Base-by-base conservation (phyloP, 2,113 vertebrate genomes). In the Trematomus loennbergii region DNA sequence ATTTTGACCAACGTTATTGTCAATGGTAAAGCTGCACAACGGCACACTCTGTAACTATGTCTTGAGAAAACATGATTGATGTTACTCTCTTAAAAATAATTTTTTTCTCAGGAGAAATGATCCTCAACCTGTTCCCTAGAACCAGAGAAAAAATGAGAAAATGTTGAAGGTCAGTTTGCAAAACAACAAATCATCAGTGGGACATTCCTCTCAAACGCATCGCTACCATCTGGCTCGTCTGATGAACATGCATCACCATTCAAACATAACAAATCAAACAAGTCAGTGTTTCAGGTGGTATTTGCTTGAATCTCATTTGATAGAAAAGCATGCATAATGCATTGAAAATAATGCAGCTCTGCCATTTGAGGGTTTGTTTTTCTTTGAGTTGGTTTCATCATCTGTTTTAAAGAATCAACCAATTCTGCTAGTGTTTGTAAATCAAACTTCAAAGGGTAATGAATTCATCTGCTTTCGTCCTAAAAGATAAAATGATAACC, bases 401-500 rank as follows among this genome's bases (percentile, higher is more conserved):
- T 69, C 16, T 65, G 61, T 57, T 78, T 55, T 18, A 61, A 81
- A 73, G 11, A 54, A 48, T 17, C 54, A 72, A 59, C 12, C 13
- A 48, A 11, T 59, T 68, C 12, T 73, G 29, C 75, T 12, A 79
- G 48, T 72, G 46, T 81, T 72, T 79, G 43, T 58, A 61, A 74
- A 40, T 71, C 54, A 76, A 69, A 20, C 52, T 48, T 74, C 57
- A 68, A 65, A 86, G 59, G 43, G 45, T 70, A 73, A 83, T 75
- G 13, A 73, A 79, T 78, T 61, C 58, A 78, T 78, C 18, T 70
- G 75, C 62, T 69, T 83, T 49, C 62, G 40, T 73, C 75, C 65
- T 63, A 60, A 79, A 84, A 75, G 5, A 82, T 55, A 70, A 76
- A 82, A 88, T 64, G 11, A 73, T 53, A 71, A 60, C 57, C 43